A percentile compares a stretch with the other conserved stretches of the same genome.
Conservation (phyloP, 35 echinoderm and acorn worm species). For the Diadema setosum region DNA sequence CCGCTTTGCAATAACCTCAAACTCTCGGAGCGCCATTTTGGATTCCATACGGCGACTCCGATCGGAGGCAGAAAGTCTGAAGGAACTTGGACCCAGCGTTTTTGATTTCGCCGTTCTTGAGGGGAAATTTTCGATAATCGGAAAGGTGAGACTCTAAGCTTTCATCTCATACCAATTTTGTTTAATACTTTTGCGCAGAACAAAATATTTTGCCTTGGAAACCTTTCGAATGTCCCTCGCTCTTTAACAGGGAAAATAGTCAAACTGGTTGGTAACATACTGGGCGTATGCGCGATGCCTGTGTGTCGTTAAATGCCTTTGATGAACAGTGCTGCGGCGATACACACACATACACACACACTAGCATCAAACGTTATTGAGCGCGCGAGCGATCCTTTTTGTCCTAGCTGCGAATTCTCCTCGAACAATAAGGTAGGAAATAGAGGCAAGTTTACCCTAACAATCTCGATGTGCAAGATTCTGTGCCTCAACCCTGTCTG, state of each 20-base stretch:
- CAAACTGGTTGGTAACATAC: constrained; percentile 11
- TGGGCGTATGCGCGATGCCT: neutral
- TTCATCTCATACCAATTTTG: neutral
- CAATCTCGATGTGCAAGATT: neutral
- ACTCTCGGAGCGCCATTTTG: constrained; percentile 34
- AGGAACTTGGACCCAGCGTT: neutral
- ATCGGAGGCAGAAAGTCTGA: neutral
- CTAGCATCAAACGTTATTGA: neutral
- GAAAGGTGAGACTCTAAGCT: constrained; percentile 17
- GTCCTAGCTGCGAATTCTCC: neutral
- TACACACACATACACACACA: neutral
- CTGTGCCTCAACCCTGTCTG: neutral
- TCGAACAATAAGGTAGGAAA: neutral
- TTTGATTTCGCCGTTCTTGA: neutral
- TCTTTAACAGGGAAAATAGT: neutral
- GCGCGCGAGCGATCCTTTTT: neutral
- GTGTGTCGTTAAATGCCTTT: neutral
- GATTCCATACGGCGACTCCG: constrained; percentile 4
- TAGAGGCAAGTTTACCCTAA: neutral
- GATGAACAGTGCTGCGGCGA: neutral
- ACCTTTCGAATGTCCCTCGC: neutral
- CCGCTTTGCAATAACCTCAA: constrained; percentile 2
- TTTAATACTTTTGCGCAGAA: neutral
- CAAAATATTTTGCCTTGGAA: constrained; percentile 57
- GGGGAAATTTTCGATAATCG: neutral